Base-by-base conservation (phyloP, 2,113 vertebrate species). In the Galbula dea region DNA sequence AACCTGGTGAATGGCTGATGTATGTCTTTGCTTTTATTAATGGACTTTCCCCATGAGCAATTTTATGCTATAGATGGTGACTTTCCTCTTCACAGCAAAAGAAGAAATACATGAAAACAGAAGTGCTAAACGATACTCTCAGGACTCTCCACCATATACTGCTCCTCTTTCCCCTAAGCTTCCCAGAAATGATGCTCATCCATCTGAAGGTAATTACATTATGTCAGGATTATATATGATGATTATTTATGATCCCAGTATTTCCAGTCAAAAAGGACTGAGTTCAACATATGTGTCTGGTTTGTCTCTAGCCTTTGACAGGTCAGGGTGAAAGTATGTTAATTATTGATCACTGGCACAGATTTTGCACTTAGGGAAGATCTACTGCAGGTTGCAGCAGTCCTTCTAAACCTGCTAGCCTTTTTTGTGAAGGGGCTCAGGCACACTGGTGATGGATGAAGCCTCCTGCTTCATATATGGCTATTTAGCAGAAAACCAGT, bases 111-210 rank as follows among this genome's bases (percentile, higher is more conserved):
- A 97, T 71, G 98, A 98, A 90, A 97, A 96, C 78, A 98, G 98
- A 83, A 98, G 86, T 51, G 88, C 96, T 93, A 99, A 99, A 96
- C 97, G 98, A 74, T 97, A 98, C 90, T 96, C 97, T 86, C 97
- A 98, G 73, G 96, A 99, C 80, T 98, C 98, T 83, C 97, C 98
- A 4, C 97, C 98, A 0, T 98, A 98, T n/a, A 95, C 97, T 32
- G 98, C 97, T 62, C 97, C 98, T 63, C 97, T 98, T 71, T 99
- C 98, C 51, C 98, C 98, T 43, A 99, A 99, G 95, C 97, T 98
- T 62, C 95, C 98, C 80, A 98, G 98, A 81, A 97, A 96, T 12
- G 97, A 98, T 80, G 96, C 97, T 63, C 98, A 98, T 92, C 98
- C 98, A 27, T 98, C 98, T 93, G 98, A 98, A 99, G 99, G 99